phyloP scores from a whole-genome alignment of 2,113 vertebrate species.

The Saccopteryx leptura region DNA sequence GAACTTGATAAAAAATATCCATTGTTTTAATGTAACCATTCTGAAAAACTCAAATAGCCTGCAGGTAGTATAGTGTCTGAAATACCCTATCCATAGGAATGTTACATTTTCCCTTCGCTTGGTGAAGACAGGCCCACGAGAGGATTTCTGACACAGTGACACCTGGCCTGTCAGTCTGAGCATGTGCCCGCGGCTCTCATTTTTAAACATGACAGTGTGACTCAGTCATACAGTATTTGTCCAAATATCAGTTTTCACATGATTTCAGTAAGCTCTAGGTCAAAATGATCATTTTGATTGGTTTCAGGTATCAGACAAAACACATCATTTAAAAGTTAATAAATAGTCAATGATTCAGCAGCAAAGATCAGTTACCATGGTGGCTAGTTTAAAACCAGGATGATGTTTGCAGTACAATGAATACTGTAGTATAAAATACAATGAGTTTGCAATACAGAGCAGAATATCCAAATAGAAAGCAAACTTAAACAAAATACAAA shows the following conservation, averaged over 20 bases:
- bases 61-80: not conserved
- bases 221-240: slow-evolving; percentile 51
- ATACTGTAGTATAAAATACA: slow-evolving; percentile 62
- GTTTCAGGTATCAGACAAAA: slow-evolving; percentile 46
- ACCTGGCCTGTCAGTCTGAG: not conserved
- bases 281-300: slow-evolving; percentile 37
- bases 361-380: not conserved
- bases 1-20: slow-evolving; percentile 73
- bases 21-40: slow-evolving; percentile 50
- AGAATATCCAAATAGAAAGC: slow-evolving; percentile 56
- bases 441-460: slow-evolving; percentile 64
- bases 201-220: slow-evolving; percentile 36
- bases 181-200: not conserved
- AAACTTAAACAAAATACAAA: slow-evolving; percentile 68
- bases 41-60: slow-evolving; percentile 55
- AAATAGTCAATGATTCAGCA: not conserved
- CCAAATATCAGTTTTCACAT: slow-evolving; percentile 60
- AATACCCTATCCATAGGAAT: not conserved
- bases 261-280: slow-evolving; percentile 43
- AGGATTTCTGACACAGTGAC: slow-evolving; percentile 36
- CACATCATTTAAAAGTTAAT: slow-evolving; percentile 17
- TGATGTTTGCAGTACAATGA: slow-evolving; percentile 51
- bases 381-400: not conserved
- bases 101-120: not conserved
- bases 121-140: slow-evolving; percentile 41